Conservation (phyloP, 2,888 invertebrate species). For the Lacanobia oleracea region DNA sequence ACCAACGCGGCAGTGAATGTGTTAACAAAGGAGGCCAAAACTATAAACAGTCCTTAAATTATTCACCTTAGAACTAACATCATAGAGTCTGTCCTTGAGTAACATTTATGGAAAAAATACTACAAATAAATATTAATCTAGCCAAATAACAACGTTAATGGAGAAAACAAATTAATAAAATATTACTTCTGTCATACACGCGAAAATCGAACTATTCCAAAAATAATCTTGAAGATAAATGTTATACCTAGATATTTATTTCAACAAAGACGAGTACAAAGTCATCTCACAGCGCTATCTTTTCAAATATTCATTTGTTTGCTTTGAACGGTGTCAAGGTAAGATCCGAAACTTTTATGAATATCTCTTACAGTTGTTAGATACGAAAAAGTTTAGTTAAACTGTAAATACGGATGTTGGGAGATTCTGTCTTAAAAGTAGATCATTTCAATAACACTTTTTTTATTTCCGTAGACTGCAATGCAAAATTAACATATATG, state of each 20-base stretch:
- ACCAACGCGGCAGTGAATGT: too few relatives aligned
- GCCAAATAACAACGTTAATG: background rate
- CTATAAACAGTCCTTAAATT: too few relatives aligned
- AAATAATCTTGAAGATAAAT: background rate
- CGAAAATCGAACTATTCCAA: background rate
- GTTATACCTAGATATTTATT: background rate
- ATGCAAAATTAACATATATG: background rate
- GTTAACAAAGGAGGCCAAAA: too few relatives aligned
- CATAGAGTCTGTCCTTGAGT: too few relatives aligned
- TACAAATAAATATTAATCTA: background rate
- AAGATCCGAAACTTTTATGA: conserved; percentile 46
- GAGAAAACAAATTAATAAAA: background rate
- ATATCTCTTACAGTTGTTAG: conserved; percentile 17
- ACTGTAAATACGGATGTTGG: background rate
- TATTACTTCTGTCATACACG: background rate
- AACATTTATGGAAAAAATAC: background rate
- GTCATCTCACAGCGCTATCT: conserved; percentile 42
- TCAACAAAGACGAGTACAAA: conserved; percentile 24
- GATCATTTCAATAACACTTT: too few relatives aligned
- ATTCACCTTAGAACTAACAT: too few relatives aligned
- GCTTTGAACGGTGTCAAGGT: conserved; percentile 45
- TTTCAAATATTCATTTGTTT: conserved; percentile 47
- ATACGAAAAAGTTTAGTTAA: conserved; percentile 7
- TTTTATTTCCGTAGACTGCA: background rate
- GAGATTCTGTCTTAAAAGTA: background rate